Evolutionary conservation across 1,140 invertebrate species (phyloP).

Genomic region (Pachypsylla venusta): DNA sequence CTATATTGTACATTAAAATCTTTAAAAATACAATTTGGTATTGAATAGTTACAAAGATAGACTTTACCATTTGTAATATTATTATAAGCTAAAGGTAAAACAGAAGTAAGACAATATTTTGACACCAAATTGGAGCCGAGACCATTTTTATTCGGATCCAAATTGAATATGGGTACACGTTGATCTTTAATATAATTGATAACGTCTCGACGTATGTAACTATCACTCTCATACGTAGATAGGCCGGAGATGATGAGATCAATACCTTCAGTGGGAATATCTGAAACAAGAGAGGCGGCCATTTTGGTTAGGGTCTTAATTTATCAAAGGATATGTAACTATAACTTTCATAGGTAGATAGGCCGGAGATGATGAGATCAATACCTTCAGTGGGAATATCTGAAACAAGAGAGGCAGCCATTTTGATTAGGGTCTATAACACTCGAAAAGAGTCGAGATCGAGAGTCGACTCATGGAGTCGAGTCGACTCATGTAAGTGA

Average conservation of each 20-base stretch:
- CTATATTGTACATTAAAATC: constrained; percentile 64
- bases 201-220: neutral
- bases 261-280: constrained; percentile 4
- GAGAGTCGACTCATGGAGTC: too few species aligned
- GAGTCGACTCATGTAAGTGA: too few species aligned
- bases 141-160: constrained; percentile 38
- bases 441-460: too few species aligned
- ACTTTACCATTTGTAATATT: constrained; percentile 53
- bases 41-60: constrained; percentile 72
- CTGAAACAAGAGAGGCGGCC: too few species aligned
- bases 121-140: neutral
- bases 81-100: constrained; percentile 55
- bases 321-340: too few species aligned
- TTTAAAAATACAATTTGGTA: constrained; percentile 59
- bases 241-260: constrained; percentile 6
- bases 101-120: constrained; percentile 54
- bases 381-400: constrained; percentile 5
- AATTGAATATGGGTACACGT: constrained; percentile 55
- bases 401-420: too few species aligned
- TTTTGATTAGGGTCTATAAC: too few species aligned
- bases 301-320: too few species aligned
- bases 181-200: constrained; percentile 7
- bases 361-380: constrained; percentile 3
- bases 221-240: neutral
- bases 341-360: neutral